Evolutionary conservation across 1,140 invertebrate species (phyloP).

Genomic region (Tribolium castaneum): DNA sequence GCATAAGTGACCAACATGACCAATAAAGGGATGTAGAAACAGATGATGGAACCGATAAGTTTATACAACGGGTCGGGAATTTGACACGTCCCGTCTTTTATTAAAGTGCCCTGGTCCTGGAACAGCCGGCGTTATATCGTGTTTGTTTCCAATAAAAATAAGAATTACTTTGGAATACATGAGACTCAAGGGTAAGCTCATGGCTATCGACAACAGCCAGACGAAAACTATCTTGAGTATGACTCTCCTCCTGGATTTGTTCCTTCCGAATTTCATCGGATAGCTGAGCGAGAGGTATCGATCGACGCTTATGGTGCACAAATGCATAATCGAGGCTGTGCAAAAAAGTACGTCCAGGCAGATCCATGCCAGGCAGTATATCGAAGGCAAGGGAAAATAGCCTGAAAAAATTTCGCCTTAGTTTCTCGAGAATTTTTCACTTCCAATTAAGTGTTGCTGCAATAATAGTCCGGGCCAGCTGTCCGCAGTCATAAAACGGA

Average conservation of each 20-base stretch:
- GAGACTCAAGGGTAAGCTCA: constrained; percentile 87
- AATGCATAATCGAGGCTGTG: constrained; percentile 95
- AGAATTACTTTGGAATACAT: constrained; percentile 84
- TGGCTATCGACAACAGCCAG: constrained; percentile 89
- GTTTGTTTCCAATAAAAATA: constrained; percentile 12
- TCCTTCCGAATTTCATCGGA: constrained; percentile 89
- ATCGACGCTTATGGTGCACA: constrained; percentile 96
- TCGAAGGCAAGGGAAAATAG: constrained; percentile 82
- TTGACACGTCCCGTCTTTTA: constrained; percentile 84
- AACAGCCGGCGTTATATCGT: constrained; percentile 53
- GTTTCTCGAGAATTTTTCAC: background rate
- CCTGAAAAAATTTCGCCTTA: constrained; percentile 69
- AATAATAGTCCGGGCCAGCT: constrained; percentile 23
- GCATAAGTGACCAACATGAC: constrained; percentile 96
- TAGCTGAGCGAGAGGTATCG: constrained; percentile 87
- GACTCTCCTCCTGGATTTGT: constrained; percentile 88
- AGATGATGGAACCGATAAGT: constrained; percentile 92
- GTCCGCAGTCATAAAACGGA: constrained; percentile 4
- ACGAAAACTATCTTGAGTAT: constrained; percentile 90
- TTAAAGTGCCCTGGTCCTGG: constrained; percentile 82
- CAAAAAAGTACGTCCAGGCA: constrained; percentile 94
- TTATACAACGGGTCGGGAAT: constrained; percentile 91
- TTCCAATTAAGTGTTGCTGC: constrained; percentile 14
- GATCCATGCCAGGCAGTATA: constrained; percentile 88
- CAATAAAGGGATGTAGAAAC: constrained; percentile 94